Base-by-base conservation (phyloP, 2,113 vertebrate species). In the Piprites chloris region DNA sequence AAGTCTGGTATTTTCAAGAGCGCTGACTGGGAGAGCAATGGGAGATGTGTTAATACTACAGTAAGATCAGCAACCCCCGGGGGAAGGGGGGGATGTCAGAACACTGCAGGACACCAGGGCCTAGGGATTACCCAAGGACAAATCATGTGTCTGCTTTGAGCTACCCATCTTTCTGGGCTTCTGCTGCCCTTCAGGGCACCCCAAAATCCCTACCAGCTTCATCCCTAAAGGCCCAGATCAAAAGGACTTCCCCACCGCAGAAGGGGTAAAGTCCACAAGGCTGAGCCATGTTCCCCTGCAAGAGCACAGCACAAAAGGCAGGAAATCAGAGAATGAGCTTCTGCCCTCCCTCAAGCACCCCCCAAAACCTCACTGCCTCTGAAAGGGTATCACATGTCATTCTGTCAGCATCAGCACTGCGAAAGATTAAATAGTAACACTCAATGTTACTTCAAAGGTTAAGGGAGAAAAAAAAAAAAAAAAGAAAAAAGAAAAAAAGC, bases 1-100 rank as follows among this genome's bases (percentile, higher is more conserved):
- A 91, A 71, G 24, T 22, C 61, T 81, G 62, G 20, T 65, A 82
- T 90, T 95, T 90, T 78, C 62, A 69, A 82, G 62, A 74, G 66
- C 27, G 59, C 42, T 28, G 66, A 82, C 58, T 50, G 22, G 2
- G 2, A 68, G 41, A 6, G 3, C n/a, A 35, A n/a, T 12, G 33
- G 56, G 37, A 88, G 37, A 61, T 30, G 14, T 24, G 14, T 20
- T 23, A 13, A 80, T 77, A 41, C 2, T 58, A 62, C 14, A 86
- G 24, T 15, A 35, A 24, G 24, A 69, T 8, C 83, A 79, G n/a
- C 50, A 90, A 41, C 62, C 44, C 65, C 11, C n/a, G n/a, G n/a
- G n/a, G n/a, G n/a, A n/a, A n/a, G 4, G 37, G 47, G 72, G 33
- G 0, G 0, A 69, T 24, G 14, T 44, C 77, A 84, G 59, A 16